Percentiles rank a stretch among this genome's conserved stretches.
Conservation (phyloP, 1,140 invertebrate genomes). For the Aphaenogaster ashmeadi region DNA sequence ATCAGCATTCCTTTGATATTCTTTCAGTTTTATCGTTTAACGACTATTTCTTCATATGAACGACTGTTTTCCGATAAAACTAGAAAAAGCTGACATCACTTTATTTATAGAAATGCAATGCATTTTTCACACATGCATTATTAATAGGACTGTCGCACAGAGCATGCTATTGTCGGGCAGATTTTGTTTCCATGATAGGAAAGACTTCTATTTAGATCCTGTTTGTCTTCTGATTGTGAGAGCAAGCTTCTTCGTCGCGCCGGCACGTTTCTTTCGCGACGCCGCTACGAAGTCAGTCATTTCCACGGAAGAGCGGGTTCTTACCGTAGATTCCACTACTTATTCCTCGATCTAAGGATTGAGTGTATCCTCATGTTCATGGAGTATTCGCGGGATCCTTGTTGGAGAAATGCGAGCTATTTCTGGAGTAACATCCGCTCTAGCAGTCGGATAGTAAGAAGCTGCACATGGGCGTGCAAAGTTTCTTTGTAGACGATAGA, state of each 20-base stretch:
- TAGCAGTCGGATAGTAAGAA: conserved; percentile 45
- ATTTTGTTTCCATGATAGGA: conserved; percentile 44
- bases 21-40: conserved; percentile 10
- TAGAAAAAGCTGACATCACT: background rate
- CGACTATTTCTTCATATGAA: conserved; percentile 26
- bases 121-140: conserved; percentile 64
- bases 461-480: background rate
- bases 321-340: conserved; percentile 54
- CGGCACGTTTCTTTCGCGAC: conserved; percentile 60
- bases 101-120: conserved; percentile 42
- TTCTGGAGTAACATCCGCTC: conserved; percentile 66
- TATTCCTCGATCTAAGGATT: conserved; percentile 48
- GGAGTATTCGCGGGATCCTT: conserved; percentile 66
- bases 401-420: conserved; percentile 69
- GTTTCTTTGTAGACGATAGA: conserved; percentile 11
- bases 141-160: conserved; percentile 60
- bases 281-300: conserved; percentile 19
- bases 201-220: conserved; percentile 64
- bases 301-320: conserved; percentile 69
- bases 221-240: background rate
- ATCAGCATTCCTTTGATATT: background rate
- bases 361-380: conserved; percentile 70
- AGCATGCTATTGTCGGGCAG: conserved; percentile 11
- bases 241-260: conserved; percentile 42
- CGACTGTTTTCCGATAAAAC: background rate